phyloP scores from a whole-genome alignment of 1,140 invertebrate genomes.

The Doryteuthis pealeii region DNA sequence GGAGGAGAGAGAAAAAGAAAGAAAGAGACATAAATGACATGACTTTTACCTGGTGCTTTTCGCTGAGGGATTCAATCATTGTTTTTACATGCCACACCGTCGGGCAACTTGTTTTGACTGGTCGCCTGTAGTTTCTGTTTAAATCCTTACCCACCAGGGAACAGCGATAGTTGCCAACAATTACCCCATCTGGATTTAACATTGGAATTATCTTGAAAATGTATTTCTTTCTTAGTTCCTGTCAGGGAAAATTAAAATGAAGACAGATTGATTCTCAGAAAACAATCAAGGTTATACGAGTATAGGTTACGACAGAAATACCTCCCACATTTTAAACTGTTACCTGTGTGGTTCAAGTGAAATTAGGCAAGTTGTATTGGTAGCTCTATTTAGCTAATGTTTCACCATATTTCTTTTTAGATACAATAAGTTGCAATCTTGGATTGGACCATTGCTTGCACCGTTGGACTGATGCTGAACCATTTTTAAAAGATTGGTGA shows the following conservation, averaged over 20 bases:
- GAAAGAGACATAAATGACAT: no score
- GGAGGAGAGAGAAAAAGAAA: no score
- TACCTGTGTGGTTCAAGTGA: no score
- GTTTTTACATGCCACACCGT: conserved; percentile 50
- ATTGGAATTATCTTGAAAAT: conserved; percentile 72
- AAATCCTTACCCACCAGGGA: conserved; percentile 55
- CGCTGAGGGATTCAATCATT: conserved; percentile 44
- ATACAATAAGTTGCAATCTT: no score
- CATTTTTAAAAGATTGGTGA: no score
- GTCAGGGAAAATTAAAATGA: conserved; percentile 1
- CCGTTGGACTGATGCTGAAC: no score
- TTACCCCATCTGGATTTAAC: conserved; percentile 60
- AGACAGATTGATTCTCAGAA: conserved; percentile 19
- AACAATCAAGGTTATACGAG: conserved; percentile 23
- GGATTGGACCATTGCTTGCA: no score
- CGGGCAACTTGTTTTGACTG: conserved; percentile 53
- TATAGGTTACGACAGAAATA: no score
- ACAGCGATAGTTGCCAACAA: conserved; percentile 60
- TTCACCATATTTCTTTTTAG: no score
- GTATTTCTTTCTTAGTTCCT: conserved; percentile 53
- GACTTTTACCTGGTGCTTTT: conserved; percentile 51
- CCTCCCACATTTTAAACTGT: no score
- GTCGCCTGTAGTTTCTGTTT: conserved; percentile 58
- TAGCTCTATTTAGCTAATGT: no score
- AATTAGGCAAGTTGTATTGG: no score